Conservation (phyloP, 2,797 vertebrate species). For the Parauchenoglanis ngamensis region DNA sequence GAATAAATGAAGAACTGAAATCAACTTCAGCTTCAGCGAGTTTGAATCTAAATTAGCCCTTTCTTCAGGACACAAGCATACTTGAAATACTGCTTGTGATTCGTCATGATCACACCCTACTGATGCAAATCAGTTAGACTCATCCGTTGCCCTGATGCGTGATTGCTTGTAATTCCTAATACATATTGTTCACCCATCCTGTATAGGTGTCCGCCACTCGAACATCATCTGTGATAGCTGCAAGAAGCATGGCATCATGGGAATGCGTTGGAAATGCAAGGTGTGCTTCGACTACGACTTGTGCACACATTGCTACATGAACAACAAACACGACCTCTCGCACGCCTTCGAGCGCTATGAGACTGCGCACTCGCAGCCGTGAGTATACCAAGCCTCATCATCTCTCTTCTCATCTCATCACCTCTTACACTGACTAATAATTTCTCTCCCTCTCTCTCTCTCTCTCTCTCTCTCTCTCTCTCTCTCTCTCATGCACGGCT, state of each 20-base stretch:
- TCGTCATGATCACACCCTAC: not conserved
- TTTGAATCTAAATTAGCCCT: not conserved
- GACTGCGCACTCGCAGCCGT: slow-evolving; percentile 95
- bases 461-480: too few species aligned
- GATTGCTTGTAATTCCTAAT: not conserved
- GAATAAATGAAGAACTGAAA: not conserved
- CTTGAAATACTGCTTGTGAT: not conserved
- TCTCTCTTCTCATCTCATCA: not conserved
- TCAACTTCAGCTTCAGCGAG: not conserved
- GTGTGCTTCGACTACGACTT: slow-evolving; percentile 97
- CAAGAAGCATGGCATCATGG: slow-evolving; percentile 95
- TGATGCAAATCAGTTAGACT: not conserved
- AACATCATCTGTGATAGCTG: slow-evolving; percentile 99
- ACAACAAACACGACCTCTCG: slow-evolving; percentile 90
- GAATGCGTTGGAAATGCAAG: slow-evolving; percentile 98
- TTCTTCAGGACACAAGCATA: not conserved
- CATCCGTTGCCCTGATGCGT: not conserved
- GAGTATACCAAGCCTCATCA: slow-evolving; percentile 71
- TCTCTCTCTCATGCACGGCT: not conserved
- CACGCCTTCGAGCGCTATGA: slow-evolving; percentile 96
- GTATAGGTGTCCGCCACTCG: slow-evolving; percentile 91
- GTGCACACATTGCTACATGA: slow-evolving; percentile 99
- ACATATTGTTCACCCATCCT: slow-evolving; percentile 2
- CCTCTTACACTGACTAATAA: not conserved
- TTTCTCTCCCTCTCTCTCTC: not conserved